phyloP scores from a whole-genome alignment of 37 sponge, comb jelly and placozoan genomes.

The Chondrilla cf. caribensis region DNA sequence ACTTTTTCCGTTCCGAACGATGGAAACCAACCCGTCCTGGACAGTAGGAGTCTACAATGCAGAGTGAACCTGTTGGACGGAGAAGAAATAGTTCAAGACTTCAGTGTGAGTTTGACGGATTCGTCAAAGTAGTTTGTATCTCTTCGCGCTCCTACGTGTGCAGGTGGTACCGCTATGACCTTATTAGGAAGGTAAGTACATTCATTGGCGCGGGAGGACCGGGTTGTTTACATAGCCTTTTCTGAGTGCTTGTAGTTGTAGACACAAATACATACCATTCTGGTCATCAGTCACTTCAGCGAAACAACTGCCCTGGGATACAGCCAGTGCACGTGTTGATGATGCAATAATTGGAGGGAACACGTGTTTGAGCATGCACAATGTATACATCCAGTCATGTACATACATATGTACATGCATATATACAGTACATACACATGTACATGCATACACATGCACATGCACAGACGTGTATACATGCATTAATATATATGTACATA shows the following conservation, averaged over 20 bases:
- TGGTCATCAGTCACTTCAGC: background rate
- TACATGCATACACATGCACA: background rate
- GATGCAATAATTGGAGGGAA: no score
- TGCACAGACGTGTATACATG: background rate
- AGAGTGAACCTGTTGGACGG: conserved; percentile 53
- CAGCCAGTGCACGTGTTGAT: no score
- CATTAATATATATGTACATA: background rate
- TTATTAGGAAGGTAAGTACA: conserved; percentile 2
- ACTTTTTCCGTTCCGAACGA: conserved; percentile 4
- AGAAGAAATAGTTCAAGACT: conserved; percentile 31
- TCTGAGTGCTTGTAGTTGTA: background rate
- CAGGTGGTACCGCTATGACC: conserved; percentile 11
- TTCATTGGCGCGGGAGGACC: conserved; percentile 21
- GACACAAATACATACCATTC: conserved; percentile 18
- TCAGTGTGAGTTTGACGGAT: conserved; percentile 38
- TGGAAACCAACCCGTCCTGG: background rate
- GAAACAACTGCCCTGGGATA: no score
- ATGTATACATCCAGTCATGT: background rate
- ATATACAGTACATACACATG: background rate
- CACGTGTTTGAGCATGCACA: background rate
- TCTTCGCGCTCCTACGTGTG: background rate
- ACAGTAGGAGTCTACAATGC: conserved; percentile 20
- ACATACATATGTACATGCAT: background rate
- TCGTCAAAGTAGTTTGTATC: background rate
- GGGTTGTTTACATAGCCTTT: background rate